Conservation (phyloP, 2,797 vertebrate species). For the Xerus rutilus region DNA sequence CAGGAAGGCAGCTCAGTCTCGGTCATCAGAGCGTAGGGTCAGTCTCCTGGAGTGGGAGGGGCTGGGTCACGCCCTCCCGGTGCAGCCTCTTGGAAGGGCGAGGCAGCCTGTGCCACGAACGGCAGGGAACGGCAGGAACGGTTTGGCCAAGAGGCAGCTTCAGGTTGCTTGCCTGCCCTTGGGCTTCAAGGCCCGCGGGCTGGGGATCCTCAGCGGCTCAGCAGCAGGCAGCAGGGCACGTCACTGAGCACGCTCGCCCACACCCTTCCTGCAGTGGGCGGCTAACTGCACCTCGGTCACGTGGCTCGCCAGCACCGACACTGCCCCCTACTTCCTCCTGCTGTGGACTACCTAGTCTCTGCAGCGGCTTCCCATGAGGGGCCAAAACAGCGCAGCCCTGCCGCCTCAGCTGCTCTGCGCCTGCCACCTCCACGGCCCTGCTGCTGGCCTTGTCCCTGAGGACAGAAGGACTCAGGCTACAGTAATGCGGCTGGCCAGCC, state of each 20-base stretch:
- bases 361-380: neutral
- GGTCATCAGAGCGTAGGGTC: neutral
- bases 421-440: neutral
- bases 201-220: neutral
- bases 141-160: neutral
- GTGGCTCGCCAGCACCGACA: neutral
- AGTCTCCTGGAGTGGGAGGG: neutral
- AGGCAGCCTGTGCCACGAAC: neutral
- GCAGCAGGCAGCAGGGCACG: neutral
- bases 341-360: neutral
- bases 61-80: neutral
- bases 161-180: neutral
- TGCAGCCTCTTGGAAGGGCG: neutral
- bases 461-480: no score
- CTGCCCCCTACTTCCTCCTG: constrained; percentile 9
- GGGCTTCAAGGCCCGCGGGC: neutral
- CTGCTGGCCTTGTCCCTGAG: no score
- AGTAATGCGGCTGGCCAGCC: no score
- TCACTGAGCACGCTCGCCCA: neutral
- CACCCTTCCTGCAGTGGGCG: neutral
- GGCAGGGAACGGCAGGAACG: neutral
- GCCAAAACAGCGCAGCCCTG: neutral
- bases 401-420: neutral
- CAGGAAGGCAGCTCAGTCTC: neutral
- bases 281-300: neutral